Evolutionary conservation across 2,797 vertebrate species (phyloP).

Genomic region (Eulemur coronatus): DNA sequence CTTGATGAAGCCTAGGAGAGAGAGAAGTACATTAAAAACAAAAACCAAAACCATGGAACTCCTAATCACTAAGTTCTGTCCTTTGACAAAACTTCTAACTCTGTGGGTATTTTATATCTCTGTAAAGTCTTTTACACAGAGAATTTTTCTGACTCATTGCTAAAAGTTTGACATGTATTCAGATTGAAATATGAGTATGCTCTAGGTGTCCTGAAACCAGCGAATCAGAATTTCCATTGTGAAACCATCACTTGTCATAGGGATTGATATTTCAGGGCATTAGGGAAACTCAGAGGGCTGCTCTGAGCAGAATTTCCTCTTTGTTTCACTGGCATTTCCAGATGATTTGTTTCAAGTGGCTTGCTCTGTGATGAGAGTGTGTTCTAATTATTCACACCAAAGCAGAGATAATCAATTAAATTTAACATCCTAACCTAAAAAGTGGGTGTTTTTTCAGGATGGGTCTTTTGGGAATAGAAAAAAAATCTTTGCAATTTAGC

Average conservation of each 20-base stretch:
- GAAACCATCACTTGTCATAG: not conserved
- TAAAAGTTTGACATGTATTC: constrained; percentile 22
- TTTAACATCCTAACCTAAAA: constrained; percentile 20
- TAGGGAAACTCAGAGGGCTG: not conserved
- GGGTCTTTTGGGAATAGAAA: not conserved
- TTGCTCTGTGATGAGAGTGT: not conserved
- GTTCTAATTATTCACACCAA: constrained; percentile 44
- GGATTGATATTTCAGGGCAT: not conserved
- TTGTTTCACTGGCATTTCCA: constrained; percentile 47
- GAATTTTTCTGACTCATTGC: not conserved
- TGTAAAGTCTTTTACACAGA: not conserved
- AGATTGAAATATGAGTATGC: not conserved
- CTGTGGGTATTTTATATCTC: not conserved
- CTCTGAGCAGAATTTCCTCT: not conserved
- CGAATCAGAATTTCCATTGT: constrained; percentile 24
- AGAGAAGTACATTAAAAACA: not conserved
- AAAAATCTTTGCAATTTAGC: not conserved
- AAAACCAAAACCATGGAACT: not conserved
- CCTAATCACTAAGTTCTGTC: not conserved
- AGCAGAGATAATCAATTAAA: constrained; percentile 56
- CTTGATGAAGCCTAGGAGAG: not conserved
- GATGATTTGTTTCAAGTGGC: constrained; percentile 39
- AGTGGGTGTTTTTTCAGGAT: not conserved
- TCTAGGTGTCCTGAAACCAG: not conserved
- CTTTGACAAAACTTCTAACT: not conserved